Conservation (phyloP, 2,888 invertebrate genomes). For the Lithodes maja region DNA sequence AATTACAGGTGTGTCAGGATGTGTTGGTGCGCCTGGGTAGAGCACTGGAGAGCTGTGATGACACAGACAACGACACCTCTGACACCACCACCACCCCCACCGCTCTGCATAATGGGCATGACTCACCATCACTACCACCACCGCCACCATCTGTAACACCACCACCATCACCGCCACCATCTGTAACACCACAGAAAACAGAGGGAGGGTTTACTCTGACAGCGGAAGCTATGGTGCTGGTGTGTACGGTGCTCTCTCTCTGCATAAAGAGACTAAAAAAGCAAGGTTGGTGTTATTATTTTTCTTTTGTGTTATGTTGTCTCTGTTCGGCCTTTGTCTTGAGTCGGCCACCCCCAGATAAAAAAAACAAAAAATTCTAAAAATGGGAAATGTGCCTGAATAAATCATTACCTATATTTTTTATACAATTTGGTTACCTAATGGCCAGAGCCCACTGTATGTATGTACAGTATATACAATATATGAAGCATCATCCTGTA, state of each 20-base stretch:
- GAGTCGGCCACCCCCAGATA: no score
- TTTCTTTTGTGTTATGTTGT: no score
- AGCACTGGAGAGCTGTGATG: constrained; percentile 57
- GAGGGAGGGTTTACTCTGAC: constrained; percentile 39
- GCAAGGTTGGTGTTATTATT: constrained; percentile 32
- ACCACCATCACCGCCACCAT: no score
- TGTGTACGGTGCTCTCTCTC: constrained; percentile 58
- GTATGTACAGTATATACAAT: no score
- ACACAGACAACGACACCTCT: constrained; percentile 49
- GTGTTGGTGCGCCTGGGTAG: constrained; percentile 59
- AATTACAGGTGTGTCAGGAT: constrained; percentile 62
- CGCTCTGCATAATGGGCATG: constrained; percentile 40
- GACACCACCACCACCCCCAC: constrained; percentile 42
- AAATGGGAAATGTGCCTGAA: no score
- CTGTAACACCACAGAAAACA: constrained; percentile 26
- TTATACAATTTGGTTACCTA: no score
- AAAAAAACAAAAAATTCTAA: no score
- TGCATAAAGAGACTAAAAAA: constrained; percentile 59
- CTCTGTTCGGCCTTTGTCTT: no score
- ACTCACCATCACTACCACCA: constrained; percentile 17
- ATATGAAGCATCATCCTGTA: no score
- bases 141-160: not conserved
- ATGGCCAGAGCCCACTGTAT: no score
- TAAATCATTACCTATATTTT: no score
- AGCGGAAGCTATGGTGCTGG: constrained; percentile 56